Conservation (phyloP, 2,888 invertebrate species). For the Electrophaes corylata region DNA sequence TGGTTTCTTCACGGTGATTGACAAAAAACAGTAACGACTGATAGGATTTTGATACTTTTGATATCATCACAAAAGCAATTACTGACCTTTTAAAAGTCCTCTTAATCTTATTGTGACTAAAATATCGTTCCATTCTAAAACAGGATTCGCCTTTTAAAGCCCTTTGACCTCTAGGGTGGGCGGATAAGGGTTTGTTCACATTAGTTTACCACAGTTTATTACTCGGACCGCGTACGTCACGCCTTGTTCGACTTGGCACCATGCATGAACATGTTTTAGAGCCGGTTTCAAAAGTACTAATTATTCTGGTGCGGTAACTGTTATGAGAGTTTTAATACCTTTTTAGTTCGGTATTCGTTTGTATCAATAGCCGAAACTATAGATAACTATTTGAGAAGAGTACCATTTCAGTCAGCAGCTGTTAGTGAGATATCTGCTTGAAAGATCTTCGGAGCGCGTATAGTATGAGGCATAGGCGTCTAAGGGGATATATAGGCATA, state of each 20-base stretch:
- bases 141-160: background rate
- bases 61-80: background rate
- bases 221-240: background rate
- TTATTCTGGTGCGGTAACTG: no score
- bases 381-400: no score
- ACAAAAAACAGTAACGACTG: background rate
- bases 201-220: background rate
- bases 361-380: no score
- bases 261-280: no score
- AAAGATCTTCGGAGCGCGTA: background rate
- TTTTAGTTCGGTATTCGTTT: no score
- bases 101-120: constrained; percentile 6
- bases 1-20: no score
- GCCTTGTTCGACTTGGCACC: background rate
- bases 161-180: constrained; percentile 7
- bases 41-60: background rate
- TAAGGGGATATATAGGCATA: no score
- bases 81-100: background rate
- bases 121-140: constrained; percentile 4
- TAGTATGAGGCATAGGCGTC: no score
- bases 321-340: no score
- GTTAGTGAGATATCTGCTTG: no score
- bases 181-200: background rate
- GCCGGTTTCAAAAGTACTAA: no score
- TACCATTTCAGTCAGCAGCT: no score